A percentile compares a stretch with the other conserved stretches of the same genome.
Conservation (phyloP, 2,797 vertebrate genomes). For the Hozukius guyotensis region DNA sequence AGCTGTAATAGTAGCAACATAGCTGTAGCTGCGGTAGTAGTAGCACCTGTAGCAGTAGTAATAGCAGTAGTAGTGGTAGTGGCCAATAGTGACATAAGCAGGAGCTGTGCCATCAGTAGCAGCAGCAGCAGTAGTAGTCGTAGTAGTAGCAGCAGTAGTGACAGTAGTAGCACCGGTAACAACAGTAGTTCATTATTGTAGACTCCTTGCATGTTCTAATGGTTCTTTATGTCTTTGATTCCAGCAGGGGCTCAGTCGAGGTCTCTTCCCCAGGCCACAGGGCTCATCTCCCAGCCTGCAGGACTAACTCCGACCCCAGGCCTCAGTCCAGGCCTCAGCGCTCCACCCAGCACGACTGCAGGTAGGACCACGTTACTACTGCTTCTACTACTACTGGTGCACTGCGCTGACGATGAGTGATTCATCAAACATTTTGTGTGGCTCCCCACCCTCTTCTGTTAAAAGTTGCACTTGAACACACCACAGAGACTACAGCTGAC, state of each 20-base stretch:
- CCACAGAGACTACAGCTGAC: neutral
- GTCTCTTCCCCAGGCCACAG: conserved; percentile 34
- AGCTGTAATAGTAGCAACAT: neutral
- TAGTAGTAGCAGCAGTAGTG: neutral
- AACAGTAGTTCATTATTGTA: neutral
- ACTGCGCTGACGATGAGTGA: neutral
- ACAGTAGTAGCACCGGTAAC: neutral
- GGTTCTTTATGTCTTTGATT: conserved; percentile 27
- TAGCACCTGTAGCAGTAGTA: neutral
- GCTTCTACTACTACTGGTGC: neutral
- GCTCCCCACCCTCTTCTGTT: neutral
- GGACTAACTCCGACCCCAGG: conserved; percentile 43
- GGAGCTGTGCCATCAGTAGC: neutral
- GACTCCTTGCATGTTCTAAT: neutral
- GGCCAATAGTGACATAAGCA: neutral
- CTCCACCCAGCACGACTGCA: conserved; percentile 23
- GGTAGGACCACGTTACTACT: conserved; percentile 32
- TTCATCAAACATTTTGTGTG: neutral
- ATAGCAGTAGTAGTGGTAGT: neutral
- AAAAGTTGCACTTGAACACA: neutral
- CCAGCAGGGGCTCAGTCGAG: conserved; percentile 39
- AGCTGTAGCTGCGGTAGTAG: neutral
- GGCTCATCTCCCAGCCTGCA: conserved; percentile 43
- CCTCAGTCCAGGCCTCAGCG: conserved; percentile 26
- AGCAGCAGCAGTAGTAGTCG: neutral